Evolutionary conservation across 2,797 vertebrate genomes (phyloP), one percentile per base, ranked within the genome.

Genomic region (Phataginus tetradactyla): DNA sequence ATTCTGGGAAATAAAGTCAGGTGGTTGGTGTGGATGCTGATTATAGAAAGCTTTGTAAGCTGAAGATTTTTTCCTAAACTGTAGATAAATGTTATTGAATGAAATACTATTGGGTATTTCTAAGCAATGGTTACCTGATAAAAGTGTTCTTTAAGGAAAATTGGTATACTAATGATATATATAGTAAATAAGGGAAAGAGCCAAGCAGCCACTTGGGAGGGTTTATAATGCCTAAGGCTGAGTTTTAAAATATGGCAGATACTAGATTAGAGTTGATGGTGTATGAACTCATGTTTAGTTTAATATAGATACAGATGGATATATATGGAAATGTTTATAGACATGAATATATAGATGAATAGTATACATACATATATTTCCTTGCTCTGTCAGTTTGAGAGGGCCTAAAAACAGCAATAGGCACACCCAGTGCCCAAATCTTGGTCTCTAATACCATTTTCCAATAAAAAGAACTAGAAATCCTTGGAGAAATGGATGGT

Each of bases 101-200:
- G 17, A 49, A 91, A 66, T 79, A 17, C 18, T 66, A 0, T 53
- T 39, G 49, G 27, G 20, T 71, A 7, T 87, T 90, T 88, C 29
- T 84, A 78, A 91, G 49, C 64, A 45, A 88, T 37, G 25, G 42
- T 34, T 68, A 51, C 71, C 49, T 88, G 20, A 81, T 59, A 78
- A 87, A 94, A 75, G 34, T 80, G 42, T 7, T 77, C 53, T 74
- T 79, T 89, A 79, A 79, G 23, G 72, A 83, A 84, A 83, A 84
- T 8, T 86, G 78, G 32, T 72, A 32, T 39, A 7, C 18, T 78
- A 34, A 17, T 20, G 1, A 12, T 86, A 27, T 29, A 25, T 34
- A 11, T 23, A 80, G n/a, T 45, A 92, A 84, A 51, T 51, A 51
- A 55, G 77, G n/a, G 27, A 69, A 25, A 57, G 27, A 13, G 12